Evolutionary conservation across 2,797 vertebrate genomes (phyloP), one percentile per base, ranked within the genome.

Genomic region (Oryzias sinensis): DNA sequence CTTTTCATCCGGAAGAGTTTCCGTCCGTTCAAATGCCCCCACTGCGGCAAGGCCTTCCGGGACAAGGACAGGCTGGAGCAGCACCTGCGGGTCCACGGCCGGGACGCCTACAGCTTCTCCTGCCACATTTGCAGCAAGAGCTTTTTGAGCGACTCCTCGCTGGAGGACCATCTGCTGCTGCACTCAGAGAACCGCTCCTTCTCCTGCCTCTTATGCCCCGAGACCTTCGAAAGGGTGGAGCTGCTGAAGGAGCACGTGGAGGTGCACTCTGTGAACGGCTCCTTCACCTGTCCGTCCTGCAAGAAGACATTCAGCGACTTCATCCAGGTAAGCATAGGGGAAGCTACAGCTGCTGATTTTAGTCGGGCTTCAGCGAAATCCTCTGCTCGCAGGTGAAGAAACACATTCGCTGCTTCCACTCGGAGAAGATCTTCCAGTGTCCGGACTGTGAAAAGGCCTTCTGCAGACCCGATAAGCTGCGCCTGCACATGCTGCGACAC

Each of bases 11-110:
- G 97, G 53, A 99, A 99, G 85, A 95, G 94, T 29, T 97, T 98
- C 74, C 94, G 97, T 53, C 97, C 97, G 0, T 99, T 97, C 78
- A 98, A 98, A 70, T 99, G 97, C 83, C 88, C 94, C 41, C 96
- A 97, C 79, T 99, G 97, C 7, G 96, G 96, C 29, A 99, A 99
- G 78, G 96, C 96, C 41, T 99, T 98, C 87, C 89, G 97, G 0
- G 96, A 98, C 8, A 98, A 98, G 76, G 97, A 98, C 75, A 98
- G 96, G 71, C 90, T 99, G 87, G 97, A 99, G 13, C 95, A 95
- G 80, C 97, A 99, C 70, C 76, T 97, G 84, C 90, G 95, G 4
- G 95, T 96, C 65, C 97, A 99, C 0, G 95, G 96, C 1, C 91
- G 95, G 17, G 97, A 98, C 49, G 93, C 94, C 69, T 98, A 94